A percentile compares a stretch with the other conserved stretches of the same genome.
These are phyloP conservation scores for Paralichthys olivaceus DNA, from an alignment of 2,113 vertebrate species.

Conservation along the genomic window DNA sequence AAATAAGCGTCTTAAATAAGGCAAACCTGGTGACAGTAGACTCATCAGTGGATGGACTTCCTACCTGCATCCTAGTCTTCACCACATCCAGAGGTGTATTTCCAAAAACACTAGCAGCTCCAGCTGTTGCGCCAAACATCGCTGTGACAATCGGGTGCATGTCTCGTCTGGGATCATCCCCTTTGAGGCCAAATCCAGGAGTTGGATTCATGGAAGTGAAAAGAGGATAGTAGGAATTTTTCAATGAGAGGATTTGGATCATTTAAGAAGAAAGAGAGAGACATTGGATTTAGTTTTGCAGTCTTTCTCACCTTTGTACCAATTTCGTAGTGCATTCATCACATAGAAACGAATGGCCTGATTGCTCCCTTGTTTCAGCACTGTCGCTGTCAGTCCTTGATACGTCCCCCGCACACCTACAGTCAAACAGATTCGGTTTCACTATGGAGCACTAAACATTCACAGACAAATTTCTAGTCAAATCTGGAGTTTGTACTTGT, in stretches of 20 bases:
- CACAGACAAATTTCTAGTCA: not conserved
- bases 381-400: slow-evolving; percentile 84
- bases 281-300: not conserved
- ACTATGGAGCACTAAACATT: not conserved
- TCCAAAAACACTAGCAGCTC: slow-evolving; percentile 87
- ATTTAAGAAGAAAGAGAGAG: too few relatives aligned
- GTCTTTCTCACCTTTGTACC: slow-evolving; percentile 83
- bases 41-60: not conserved
- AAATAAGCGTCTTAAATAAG: not conserved
- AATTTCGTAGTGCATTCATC: slow-evolving; percentile 84
- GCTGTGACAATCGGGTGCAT: slow-evolving; percentile 86
- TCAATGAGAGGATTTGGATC: too few relatives aligned
- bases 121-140: slow-evolving; percentile 83
- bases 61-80: slow-evolving; percentile 88
- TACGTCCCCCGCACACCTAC: slow-evolving; percentile 84
- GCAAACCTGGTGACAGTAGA: not conserved
- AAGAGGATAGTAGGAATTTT: not conserved
- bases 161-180: slow-evolving; percentile 79
- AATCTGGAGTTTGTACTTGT: not conserved
- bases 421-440: slow-evolving; percentile 6
- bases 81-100: slow-evolving; percentile 88
- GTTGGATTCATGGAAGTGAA: not conserved
- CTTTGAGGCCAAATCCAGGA: slow-evolving; percentile 56
- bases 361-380: slow-evolving; percentile 85
- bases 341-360: slow-evolving; percentile 87